These are phyloP conservation scores for Champsocephalus esox DNA, from an alignment of 2,797 vertebrate species.

Conservation along the genomic window DNA sequence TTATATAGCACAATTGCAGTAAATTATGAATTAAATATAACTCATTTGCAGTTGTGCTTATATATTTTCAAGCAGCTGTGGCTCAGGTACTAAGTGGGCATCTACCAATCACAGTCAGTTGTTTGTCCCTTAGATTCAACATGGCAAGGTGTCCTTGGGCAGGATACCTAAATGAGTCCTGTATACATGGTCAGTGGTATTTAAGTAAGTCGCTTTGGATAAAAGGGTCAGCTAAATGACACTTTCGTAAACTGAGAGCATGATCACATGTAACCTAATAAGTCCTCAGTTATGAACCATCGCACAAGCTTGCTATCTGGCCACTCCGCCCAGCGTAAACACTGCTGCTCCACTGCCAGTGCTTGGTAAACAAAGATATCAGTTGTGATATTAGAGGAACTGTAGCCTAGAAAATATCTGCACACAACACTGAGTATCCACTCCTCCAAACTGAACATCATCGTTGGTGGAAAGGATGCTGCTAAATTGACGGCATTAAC, in stretches of 20 bases:
- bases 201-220: too few relatives aligned
- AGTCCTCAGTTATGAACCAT: constrained; percentile 18
- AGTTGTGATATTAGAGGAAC: constrained; percentile 37
- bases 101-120: too few relatives aligned
- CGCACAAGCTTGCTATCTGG: constrained; percentile 17
- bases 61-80: too few relatives aligned
- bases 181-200: too few relatives aligned
- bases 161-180: too few relatives aligned
- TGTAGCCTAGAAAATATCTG: constrained; percentile 32
- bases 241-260: constrained; percentile 18
- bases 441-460: accelerated
- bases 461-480: neutral
- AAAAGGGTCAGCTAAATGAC: too few relatives aligned
- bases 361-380: constrained; percentile 81
- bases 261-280: constrained; percentile 37
- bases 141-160: too few relatives aligned
- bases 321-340: constrained; percentile 14
- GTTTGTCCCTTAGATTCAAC: too few relatives aligned
- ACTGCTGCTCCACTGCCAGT: constrained; percentile 20
- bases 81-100: too few relatives aligned
- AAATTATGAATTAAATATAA: too few relatives aligned
- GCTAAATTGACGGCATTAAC: neutral
- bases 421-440: constrained; percentile 5
- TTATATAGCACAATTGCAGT: too few relatives aligned
- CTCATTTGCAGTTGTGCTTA: too few relatives aligned